A percentile compares a stretch with the other conserved stretches of the same genome.
Evolutionary conservation across 1,140 invertebrate genomes (phyloP).

Genomic region (Lanistes nyassanus): DNA sequence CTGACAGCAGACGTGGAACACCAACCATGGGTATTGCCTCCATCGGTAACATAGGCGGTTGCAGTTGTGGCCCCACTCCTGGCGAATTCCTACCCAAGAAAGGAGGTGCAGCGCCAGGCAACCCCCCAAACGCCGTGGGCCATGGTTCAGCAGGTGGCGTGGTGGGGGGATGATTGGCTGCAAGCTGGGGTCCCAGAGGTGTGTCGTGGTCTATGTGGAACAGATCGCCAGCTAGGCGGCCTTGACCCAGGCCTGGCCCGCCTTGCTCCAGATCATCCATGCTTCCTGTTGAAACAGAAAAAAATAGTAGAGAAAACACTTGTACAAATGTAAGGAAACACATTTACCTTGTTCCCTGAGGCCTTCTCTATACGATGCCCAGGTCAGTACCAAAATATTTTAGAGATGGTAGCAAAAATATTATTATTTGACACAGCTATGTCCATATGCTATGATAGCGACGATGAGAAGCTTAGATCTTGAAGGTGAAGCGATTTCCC

Average conservation of each 20-base stretch:
- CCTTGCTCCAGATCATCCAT: conserved; percentile 54
- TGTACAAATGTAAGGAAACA: no score
- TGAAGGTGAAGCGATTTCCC: background rate
- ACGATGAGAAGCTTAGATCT: no score
- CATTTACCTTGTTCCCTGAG: no score
- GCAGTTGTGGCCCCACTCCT: conserved; percentile 19
- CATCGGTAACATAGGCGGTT: conserved; percentile 30
- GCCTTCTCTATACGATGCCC: no score
- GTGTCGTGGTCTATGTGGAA: conserved; percentile 54
- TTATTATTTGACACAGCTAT: no score
- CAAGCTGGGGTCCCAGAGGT: conserved; percentile 51
- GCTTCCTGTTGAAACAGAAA: conserved; percentile 48
- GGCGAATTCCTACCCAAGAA: conserved; percentile 21
- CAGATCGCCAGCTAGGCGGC: conserved; percentile 53
- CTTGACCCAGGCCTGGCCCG: conserved; percentile 43
- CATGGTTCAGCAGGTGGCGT: conserved; percentile 56
- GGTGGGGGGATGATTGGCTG: conserved; percentile 47
- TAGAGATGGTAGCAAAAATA: no score
- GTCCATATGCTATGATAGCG: no score
- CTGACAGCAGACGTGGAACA: conserved; percentile 24
- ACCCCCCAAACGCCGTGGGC: conserved; percentile 29
- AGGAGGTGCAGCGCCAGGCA: conserved; percentile 28
- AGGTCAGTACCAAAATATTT: no score
- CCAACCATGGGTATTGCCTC: conserved; percentile 41
- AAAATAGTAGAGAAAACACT: no score